Evolutionary conservation across 2,888 invertebrate species (phyloP).

Genomic region (Andrena marginata): DNA sequence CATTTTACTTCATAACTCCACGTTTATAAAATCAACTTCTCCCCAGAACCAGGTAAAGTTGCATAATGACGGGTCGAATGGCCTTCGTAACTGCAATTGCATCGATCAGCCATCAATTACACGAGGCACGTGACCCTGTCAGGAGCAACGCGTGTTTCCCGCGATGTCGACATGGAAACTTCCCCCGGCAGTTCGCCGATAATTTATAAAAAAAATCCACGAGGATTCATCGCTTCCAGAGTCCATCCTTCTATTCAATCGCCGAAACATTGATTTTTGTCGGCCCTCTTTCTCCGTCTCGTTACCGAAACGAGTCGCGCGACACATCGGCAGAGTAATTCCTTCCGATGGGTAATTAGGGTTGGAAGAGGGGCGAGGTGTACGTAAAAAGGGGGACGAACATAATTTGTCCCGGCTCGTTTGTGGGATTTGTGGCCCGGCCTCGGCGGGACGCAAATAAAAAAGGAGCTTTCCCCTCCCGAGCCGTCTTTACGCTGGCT

Average conservation of each 20-base stretch:
- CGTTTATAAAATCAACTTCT: background rate
- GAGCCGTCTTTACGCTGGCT: slow-evolving; percentile 47
- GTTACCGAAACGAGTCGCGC: slow-evolving; percentile 8
- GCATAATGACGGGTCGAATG: slow-evolving; percentile 34
- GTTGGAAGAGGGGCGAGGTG: background rate
- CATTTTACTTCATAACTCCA: background rate
- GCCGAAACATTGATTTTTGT: background rate
- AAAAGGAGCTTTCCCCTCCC: slow-evolving; percentile 28
- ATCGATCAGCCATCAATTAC: slow-evolving; percentile 64
- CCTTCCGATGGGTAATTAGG: slow-evolving; percentile 42
- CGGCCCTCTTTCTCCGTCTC: background rate
- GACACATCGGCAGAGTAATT: background rate
- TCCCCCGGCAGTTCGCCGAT: slow-evolving; percentile 3
- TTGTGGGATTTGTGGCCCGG: slow-evolving; percentile 55
- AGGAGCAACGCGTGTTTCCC: slow-evolving; percentile 53
- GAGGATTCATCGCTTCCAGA: background rate
- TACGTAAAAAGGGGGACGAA: slow-evolving; percentile 4
- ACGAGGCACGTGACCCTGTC: slow-evolving; percentile 48
- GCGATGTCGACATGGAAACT: slow-evolving; percentile 30
- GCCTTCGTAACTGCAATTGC: slow-evolving; percentile 48
- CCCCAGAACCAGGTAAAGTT: background rate
- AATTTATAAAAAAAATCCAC: slow-evolving; percentile 11
- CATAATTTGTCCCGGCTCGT: slow-evolving; percentile 59
- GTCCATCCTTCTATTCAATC: too few species aligned
- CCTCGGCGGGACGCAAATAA: slow-evolving; percentile 34